Evolutionary conservation across 2,888 invertebrate genomes (phyloP).

Genomic region (Leptogaster cylindrica): DNA sequence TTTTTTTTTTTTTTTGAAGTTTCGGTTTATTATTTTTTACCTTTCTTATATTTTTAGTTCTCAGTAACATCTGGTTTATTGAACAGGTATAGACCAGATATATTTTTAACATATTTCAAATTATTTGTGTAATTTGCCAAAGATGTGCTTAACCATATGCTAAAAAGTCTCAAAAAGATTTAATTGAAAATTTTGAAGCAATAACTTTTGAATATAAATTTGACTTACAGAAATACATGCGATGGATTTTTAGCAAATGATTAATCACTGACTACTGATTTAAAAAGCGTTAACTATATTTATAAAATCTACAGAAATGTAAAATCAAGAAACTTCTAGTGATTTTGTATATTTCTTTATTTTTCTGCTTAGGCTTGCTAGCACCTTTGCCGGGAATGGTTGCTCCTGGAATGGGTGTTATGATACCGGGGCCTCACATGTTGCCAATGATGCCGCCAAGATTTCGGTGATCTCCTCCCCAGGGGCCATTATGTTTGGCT

Average conservation of each 20-base stretch:
- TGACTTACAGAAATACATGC: constrained; percentile 1
- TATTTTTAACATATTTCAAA: constrained; percentile 43
- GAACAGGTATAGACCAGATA: constrained; percentile 52
- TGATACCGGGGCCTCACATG: constrained; percentile 64
- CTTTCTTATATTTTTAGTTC: constrained; percentile 44
- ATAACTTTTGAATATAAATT: not conserved
- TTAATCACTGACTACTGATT: constrained; percentile 33
- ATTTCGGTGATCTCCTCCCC: constrained; percentile 82
- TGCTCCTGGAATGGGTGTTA: constrained; percentile 62
- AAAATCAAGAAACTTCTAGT: constrained; percentile 20
- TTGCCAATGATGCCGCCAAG: constrained; percentile 80
- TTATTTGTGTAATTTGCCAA: constrained; percentile 47
- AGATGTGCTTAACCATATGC: constrained; percentile 49
- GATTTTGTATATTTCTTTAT: constrained; percentile 45
- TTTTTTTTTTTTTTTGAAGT: constrained; percentile 19
- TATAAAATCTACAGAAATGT: constrained; percentile 34
- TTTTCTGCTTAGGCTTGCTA: constrained; percentile 54
- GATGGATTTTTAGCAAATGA: constrained; percentile 26
- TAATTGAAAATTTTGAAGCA: not conserved
- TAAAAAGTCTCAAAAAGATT: constrained; percentile 41
- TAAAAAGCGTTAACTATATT: constrained; percentile 43
- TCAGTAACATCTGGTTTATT: constrained; percentile 51
- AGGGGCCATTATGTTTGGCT: constrained; percentile 56
- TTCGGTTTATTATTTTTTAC: constrained; percentile 41
- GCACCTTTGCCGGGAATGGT: constrained; percentile 58